Percentiles rank a stretch among this genome's conserved stretches.
Conservation (phyloP, 2,888 invertebrate genomes). For the Cataglyphis cursor region DNA sequence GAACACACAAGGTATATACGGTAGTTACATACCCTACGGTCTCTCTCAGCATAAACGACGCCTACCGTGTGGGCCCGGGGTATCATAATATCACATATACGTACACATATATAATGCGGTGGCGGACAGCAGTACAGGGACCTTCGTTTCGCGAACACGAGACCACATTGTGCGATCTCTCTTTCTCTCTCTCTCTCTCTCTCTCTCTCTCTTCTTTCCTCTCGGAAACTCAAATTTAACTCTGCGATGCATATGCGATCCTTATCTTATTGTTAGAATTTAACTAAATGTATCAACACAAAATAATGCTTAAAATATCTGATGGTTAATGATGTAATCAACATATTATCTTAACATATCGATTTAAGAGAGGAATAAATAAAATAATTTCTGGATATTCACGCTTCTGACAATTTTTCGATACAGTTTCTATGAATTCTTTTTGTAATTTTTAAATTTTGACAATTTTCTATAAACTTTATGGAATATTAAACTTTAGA, state of each 20-base stretch:
- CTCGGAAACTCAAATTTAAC: background rate
- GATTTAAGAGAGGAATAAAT: background rate
- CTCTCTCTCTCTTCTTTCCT: no score
- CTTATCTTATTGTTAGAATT: background rate
- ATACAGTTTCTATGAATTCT: no score
- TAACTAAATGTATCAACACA: background rate
- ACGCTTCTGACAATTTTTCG: no score
- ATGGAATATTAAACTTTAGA: background rate
- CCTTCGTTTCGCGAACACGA: slow-evolving; percentile 74
- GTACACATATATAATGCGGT: slow-evolving; percentile 74
- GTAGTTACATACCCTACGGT: slow-evolving; percentile 70
- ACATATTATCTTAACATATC: background rate
- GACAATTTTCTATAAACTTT: background rate
- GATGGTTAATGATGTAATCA: no score
- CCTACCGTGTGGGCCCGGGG: slow-evolving; percentile 60
- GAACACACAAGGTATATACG: slow-evolving; percentile 55
- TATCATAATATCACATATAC: slow-evolving; percentile 76
- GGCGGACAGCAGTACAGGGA: slow-evolving; percentile 76
- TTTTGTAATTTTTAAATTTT: no score
- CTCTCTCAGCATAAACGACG: slow-evolving; percentile 70
- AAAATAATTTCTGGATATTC: background rate
- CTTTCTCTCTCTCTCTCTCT: no score
- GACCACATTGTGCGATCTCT: slow-evolving; percentile 38
- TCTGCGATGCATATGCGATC: background rate
- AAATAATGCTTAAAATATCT: background rate